Conservation (phyloP, 2,113 vertebrate genomes). For the Strigops habroptila region DNA sequence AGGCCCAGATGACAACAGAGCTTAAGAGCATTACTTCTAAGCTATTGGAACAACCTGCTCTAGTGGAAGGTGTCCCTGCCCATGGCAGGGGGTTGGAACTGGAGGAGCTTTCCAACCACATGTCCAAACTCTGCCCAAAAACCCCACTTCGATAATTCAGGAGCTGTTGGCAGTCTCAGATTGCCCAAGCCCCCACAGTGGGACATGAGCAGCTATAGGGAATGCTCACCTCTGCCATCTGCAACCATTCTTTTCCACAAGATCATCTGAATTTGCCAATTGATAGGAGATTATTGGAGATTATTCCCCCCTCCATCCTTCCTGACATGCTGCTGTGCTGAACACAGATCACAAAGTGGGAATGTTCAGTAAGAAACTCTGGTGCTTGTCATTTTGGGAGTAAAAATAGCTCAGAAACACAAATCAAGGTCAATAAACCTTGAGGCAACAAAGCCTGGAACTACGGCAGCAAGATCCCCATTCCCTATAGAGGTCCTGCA, state of each 20-base stretch:
- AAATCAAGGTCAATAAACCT: background rate
- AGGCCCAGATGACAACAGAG: accelerated
- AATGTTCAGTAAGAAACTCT: background rate
- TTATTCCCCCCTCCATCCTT: accelerated
- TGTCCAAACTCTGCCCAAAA: background rate
- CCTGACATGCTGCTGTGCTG: background rate
- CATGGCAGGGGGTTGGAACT: background rate
- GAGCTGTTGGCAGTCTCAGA: accelerated
- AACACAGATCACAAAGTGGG: accelerated
- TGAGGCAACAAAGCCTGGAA: background rate
- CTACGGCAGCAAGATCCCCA: accelerated
- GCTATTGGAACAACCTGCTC: background rate
- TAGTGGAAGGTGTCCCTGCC: background rate
- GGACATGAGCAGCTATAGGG: accelerated
- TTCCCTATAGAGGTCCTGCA: accelerated
- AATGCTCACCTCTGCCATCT: accelerated
- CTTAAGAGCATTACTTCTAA: background rate
- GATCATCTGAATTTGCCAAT: background rate
- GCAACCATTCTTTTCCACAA: background rate
- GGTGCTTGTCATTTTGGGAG: accelerated
- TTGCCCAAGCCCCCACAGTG: background rate
- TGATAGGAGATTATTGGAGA: too few species aligned
- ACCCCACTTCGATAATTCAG: accelerated
- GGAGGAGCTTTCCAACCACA: too few species aligned
- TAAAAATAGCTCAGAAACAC: background rate